Evolutionary conservation across 2,888 invertebrate species (phyloP).

Genomic region (Clunio marinus): DNA sequence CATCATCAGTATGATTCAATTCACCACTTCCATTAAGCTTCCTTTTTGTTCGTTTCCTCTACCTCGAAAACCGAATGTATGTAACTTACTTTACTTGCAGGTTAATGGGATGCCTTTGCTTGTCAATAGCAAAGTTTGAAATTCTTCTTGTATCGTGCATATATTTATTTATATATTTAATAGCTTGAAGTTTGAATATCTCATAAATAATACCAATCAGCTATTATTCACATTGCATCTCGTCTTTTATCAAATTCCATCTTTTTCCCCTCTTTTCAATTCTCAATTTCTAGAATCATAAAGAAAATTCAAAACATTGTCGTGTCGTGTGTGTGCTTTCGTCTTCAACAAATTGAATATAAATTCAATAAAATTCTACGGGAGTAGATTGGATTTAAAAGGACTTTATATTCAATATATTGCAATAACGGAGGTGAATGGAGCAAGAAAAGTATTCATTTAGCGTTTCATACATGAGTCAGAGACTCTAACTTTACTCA

Average conservation of each 20-base stretch:
- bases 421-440: conserved; percentile 1
- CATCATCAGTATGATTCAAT: no score
- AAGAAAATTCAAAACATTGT: not conserved
- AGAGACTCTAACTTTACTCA: not conserved
- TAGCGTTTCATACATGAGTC: not conserved
- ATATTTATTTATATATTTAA: no score
- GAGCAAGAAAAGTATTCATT: not conserved
- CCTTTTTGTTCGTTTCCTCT: no score
- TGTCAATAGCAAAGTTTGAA: no score
- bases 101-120: no score
- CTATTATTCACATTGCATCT: not conserved
- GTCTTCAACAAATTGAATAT: conserved; percentile 28
- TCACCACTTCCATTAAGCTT: no score
- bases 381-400: conserved; percentile 32
- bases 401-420: conserved; percentile 16
- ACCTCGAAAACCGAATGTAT: no score
- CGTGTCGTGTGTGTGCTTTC: not conserved
- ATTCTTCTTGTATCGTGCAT: no score
- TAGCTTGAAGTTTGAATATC: conserved; percentile 3
- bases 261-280: not conserved
- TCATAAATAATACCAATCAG: not conserved
- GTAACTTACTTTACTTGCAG: no score
- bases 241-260: not conserved
- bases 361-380: conserved; percentile 35
- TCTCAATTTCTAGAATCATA: no score